Evolutionary conservation across 2,888 invertebrate genomes (phyloP).

Genomic region (Pecten maximus): DNA sequence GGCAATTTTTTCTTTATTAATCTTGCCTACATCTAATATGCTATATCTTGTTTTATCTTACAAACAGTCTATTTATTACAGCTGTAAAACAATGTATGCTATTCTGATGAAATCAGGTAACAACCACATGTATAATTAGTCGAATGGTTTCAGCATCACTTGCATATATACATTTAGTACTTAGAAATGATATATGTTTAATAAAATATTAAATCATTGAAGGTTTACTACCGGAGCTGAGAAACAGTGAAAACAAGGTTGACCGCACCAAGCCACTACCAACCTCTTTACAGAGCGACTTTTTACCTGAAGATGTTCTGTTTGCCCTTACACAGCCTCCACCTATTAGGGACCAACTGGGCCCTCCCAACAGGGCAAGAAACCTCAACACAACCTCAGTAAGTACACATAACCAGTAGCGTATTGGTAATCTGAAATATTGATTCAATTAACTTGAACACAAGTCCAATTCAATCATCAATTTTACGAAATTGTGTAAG

Average conservation of each 20-base stretch:
- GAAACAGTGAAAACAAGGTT: conserved; percentile 63
- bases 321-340: conserved; percentile 80
- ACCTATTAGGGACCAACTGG: conserved; percentile 73
- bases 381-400: conserved; percentile 73
- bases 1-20: background rate
- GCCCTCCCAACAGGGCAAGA: conserved; percentile 73
- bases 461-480: too few relatives aligned
- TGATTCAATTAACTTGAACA: too few relatives aligned
- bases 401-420: too few relatives aligned
- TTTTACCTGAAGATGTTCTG: conserved; percentile 80
- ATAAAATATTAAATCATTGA: background rate
- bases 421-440: too few relatives aligned
- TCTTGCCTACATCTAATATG: background rate
- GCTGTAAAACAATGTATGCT: background rate
- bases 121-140: background rate
- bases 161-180: background rate
- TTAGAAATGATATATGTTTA: background rate
- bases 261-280: conserved; percentile 75
- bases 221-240: conserved; percentile 69
- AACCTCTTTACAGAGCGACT: conserved; percentile 79
- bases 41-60: background rate
- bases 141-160: background rate
- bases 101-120: background rate
- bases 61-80: background rate
- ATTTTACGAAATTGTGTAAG: too few relatives aligned